A percentile compares a stretch with the other conserved stretches of the same genome.
phyloP scores from a whole-genome alignment of 2,888 invertebrate species.

The Pyrochroa serraticornis region DNA sequence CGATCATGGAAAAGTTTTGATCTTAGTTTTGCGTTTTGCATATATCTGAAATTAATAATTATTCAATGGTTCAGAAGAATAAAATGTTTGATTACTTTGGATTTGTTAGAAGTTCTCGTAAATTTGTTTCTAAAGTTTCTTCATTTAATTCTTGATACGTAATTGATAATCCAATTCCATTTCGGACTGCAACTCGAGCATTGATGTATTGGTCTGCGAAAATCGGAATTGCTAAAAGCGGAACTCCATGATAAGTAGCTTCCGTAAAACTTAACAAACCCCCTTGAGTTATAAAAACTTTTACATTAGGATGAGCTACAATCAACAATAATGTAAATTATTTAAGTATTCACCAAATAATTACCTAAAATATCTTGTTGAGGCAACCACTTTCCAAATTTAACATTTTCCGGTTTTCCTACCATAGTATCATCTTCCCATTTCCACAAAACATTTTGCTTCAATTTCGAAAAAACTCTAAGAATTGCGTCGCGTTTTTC shows the following conservation, averaged over 20 bases:
- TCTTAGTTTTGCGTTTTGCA: slow-evolving; percentile 27
- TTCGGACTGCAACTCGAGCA: slow-evolving; percentile 53
- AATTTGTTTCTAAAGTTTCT: slow-evolving; percentile 47
- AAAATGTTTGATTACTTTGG: background rate
- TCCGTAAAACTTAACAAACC: slow-evolving; percentile 63
- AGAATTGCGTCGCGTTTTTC: slow-evolving; percentile 62
- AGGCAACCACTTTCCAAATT: slow-evolving; percentile 28
- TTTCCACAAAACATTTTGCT: slow-evolving; percentile 62
- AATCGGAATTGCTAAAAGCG: slow-evolving; percentile 60
- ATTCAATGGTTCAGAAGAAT: background rate
- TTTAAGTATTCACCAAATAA: background rate
- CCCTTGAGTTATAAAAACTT: slow-evolving; percentile 64
- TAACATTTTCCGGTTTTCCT: slow-evolving; percentile 44
- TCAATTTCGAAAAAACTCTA: slow-evolving; percentile 64
- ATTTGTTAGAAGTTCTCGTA: slow-evolving; percentile 53
- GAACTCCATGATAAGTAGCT: too few relatives aligned
- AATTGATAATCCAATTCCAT: slow-evolving; percentile 37
- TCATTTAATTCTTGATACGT: slow-evolving; percentile 58
- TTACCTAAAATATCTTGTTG: slow-evolving; percentile 23
- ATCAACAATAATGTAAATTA: too few relatives aligned
- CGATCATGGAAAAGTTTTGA: slow-evolving; percentile 38
- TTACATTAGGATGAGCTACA: slow-evolving; percentile 61
- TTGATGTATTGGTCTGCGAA: slow-evolving; percentile 60
- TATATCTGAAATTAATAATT: slow-evolving; percentile 23
- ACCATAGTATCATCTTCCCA: slow-evolving; percentile 57